phyloP scores from a whole-genome alignment of 2,113 vertebrate genomes.

The Tylochromis polylepis region DNA sequence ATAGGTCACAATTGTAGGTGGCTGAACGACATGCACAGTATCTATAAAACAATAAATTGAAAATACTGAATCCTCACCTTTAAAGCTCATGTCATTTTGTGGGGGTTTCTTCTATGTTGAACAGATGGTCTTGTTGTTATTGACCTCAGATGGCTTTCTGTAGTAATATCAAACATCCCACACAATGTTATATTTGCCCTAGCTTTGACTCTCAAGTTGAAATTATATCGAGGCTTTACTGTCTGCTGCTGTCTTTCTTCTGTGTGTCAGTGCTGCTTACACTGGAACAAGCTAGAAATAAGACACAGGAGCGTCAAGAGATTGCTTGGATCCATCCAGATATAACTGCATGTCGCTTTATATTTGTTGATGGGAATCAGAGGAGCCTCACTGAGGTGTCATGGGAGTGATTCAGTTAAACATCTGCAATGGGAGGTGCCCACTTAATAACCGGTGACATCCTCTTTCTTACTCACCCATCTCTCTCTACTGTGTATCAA shows the following conservation, averaged over 20 bases:
- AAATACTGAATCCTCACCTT: background rate
- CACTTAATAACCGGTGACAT: slow-evolving; percentile 27
- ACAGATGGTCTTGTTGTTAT: slow-evolving; percentile 64
- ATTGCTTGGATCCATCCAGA: background rate
- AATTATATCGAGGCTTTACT: slow-evolving; percentile 49
- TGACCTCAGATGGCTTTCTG: slow-evolving; percentile 64
- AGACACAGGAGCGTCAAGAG: background rate
- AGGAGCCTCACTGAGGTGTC: slow-evolving; percentile 17
- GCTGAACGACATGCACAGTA: background rate
- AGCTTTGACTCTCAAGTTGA: slow-evolving; percentile 35
- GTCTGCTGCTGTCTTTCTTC: slow-evolving; percentile 23
- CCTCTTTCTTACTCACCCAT: background rate
- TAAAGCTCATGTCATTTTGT: background rate
- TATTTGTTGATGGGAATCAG: slow-evolving; percentile 32
- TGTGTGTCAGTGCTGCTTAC: slow-evolving; percentile 38
- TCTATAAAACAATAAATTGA: background rate
- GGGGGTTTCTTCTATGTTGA: background rate
- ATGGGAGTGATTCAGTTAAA: slow-evolving; percentile 38
- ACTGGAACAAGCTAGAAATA: slow-evolving; percentile 22
- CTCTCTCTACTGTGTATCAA: background rate
- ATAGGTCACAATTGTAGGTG: background rate
- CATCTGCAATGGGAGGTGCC: slow-evolving; percentile 49
- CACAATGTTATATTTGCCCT: slow-evolving; percentile 56
- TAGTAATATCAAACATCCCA: slow-evolving; percentile 64
- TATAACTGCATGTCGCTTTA: background rate